These are phyloP conservation scores for Trissolcus japonicus DNA, from an alignment of 2,888 invertebrate genomes.

Conservation along the genomic window DNA sequence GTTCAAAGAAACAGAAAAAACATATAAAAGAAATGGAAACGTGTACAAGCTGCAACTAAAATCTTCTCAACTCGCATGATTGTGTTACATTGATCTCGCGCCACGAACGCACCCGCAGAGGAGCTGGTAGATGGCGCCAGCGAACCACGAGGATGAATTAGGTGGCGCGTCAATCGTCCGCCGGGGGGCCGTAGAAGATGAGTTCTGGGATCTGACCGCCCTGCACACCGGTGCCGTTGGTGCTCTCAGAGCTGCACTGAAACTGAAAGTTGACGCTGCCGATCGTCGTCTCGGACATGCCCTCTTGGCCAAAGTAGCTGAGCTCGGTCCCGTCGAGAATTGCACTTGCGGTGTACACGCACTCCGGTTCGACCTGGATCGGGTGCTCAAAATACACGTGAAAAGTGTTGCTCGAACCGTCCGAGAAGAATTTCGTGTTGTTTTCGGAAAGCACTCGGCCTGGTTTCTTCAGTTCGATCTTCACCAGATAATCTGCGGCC, in stretches of 20 bases:
- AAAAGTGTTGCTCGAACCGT: conserved; percentile 97
- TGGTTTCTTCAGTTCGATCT: conserved; percentile 93
- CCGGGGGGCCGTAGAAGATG: conserved; percentile 93
- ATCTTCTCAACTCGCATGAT: too few species aligned
- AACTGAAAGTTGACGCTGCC: conserved; percentile 97
- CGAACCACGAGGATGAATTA: conserved; percentile 62
- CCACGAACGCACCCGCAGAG: conserved; percentile 33
- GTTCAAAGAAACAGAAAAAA: neutral
- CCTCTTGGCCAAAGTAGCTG: conserved; percentile 98
- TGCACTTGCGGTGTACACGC: conserved; percentile 96
- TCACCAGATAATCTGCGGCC: conserved; percentile 95
- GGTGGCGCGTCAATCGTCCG: conserved; percentile 73
- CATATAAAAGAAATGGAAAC: neutral
- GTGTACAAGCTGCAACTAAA: too few species aligned
- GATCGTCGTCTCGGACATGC: conserved; percentile 94
- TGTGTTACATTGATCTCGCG: neutral
- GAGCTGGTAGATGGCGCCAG: conserved; percentile 40
- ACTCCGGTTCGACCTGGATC: conserved; percentile 93
- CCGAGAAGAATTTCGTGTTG: conserved; percentile 95
- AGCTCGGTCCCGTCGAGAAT: conserved; percentile 94
- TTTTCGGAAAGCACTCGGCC: conserved; percentile 93
- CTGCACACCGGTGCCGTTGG: conserved; percentile 97
- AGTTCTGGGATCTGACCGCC: conserved; percentile 98
- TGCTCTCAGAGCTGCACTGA: conserved; percentile 97
- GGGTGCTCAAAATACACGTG: conserved; percentile 91